A percentile compares a stretch with the other conserved stretches of the same genome.
phyloP scores from a whole-genome alignment of 2,113 vertebrate genomes.

The Seriola dumerili region DNA sequence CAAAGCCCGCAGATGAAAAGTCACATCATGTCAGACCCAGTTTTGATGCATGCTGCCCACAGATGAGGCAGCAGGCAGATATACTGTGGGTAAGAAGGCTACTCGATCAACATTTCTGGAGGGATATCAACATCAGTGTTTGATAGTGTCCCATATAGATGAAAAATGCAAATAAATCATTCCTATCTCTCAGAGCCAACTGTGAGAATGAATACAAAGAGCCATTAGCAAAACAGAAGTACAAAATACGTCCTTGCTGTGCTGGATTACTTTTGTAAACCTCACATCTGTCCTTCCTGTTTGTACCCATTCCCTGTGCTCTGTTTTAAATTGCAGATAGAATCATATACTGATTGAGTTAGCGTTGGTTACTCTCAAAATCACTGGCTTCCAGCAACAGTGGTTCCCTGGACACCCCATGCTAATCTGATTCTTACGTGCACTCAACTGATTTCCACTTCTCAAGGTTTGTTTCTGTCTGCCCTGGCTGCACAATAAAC shows the following conservation, averaged over 20 bases:
- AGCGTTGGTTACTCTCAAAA: conserved; percentile 32
- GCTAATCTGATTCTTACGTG: conserved; percentile 59
- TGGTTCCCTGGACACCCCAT: conserved; percentile 40
- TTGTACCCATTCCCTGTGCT: neutral
- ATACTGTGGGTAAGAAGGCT: conserved; percentile 52
- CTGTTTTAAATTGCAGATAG: neutral
- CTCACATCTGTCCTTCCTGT: conserved; percentile 26
- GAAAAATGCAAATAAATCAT: conserved; percentile 57
- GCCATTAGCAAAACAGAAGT: conserved; percentile 38
- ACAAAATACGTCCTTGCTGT: conserved; percentile 5
- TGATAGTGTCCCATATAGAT: conserved; percentile 46
- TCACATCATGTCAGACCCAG: conserved; percentile 64
- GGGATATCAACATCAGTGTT: conserved; percentile 54
- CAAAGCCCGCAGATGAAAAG: conserved; percentile 69
- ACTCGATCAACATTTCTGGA: conserved; percentile 58
- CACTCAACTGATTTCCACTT: conserved; percentile 48
- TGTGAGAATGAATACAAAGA: conserved; percentile 58
- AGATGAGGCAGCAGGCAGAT: conserved; percentile 69
- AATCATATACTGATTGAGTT: conserved; percentile 34
- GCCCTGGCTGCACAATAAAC: conserved; percentile 2
- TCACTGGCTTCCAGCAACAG: conserved; percentile 44
- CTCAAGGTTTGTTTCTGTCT: conserved; percentile 62
- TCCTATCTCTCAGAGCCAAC: conserved; percentile 37
- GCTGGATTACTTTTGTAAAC: conserved; percentile 36
- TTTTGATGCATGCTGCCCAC: conserved; percentile 72